phyloP scores from a whole-genome alignment of 2,113 vertebrate species.

The Salvelinus alpinus region DNA sequence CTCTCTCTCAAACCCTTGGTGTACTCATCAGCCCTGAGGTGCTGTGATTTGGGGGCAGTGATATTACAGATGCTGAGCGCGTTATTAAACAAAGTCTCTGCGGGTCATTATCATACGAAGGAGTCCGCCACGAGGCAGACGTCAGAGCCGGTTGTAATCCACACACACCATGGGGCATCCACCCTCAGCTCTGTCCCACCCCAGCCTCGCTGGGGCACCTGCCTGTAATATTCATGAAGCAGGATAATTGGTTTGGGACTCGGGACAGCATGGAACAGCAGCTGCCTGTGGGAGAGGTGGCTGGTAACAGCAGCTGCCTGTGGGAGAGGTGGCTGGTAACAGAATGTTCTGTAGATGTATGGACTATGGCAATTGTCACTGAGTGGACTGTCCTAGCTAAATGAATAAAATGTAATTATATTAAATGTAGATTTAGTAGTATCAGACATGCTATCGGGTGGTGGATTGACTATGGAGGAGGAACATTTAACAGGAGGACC shows the following conservation, averaged over 20 bases:
- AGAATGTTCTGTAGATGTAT: background rate
- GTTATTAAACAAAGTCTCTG: slow-evolving; percentile 9
- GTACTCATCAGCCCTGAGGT: background rate
- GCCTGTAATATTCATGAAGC: slow-evolving; percentile 3
- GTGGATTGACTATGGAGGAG: too few relatives aligned
- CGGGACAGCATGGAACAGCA: background rate
- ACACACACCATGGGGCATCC: background rate
- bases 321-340: background rate
- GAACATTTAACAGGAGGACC: too few relatives aligned
- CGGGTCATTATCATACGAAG: background rate
- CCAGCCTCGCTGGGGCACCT: background rate
- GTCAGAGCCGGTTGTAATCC: background rate
- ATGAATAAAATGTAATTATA: too few relatives aligned
- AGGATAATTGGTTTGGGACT: slow-evolving; percentile 7
- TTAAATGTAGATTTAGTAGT: too few relatives aligned
- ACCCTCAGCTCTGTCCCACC: background rate
- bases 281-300: background rate
- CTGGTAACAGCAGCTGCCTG: background rate
- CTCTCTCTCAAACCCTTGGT: background rate
- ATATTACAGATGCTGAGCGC: slow-evolving; percentile 8
- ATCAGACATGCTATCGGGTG: too few relatives aligned
- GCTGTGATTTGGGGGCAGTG: background rate
- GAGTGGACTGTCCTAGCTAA: too few relatives aligned
- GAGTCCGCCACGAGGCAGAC: background rate
- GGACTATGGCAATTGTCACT: too few relatives aligned